A percentile compares a stretch with the other conserved stretches of the same genome.
These are phyloP conservation scores for Hozukius guyotensis DNA, from an alignment of 2,797 vertebrate species.

Conservation along the genomic window DNA sequence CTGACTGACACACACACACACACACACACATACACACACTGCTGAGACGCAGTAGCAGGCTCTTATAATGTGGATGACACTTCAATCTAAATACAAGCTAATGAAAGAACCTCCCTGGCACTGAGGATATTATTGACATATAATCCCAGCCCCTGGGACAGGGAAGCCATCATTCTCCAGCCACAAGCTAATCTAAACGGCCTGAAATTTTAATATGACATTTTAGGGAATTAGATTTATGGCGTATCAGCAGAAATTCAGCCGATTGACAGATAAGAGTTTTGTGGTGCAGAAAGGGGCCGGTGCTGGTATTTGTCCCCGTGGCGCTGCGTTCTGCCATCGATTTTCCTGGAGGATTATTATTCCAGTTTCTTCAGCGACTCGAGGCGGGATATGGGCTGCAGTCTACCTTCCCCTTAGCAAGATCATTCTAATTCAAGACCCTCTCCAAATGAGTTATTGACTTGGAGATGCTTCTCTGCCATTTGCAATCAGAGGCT, in stretches of 20 bases:
- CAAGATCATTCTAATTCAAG: constrained; percentile 83
- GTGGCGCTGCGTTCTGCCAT: constrained; percentile 59
- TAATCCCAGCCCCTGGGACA: constrained; percentile 62
- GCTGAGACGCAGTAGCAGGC: constrained; percentile 19
- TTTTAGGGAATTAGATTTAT: constrained; percentile 76
- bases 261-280: constrained; percentile 57
- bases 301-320: constrained; percentile 48
- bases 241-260: constrained; percentile 71
- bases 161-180: constrained; percentile 52
- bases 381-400: constrained; percentile 57
- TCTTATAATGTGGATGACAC: constrained; percentile 54
- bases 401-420: constrained; percentile 75
- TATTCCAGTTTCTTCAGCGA: constrained; percentile 72
- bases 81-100: constrained; percentile 68
- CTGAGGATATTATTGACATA: constrained; percentile 66
- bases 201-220: constrained; percentile 70
- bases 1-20: not conserved
- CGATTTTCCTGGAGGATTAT: constrained; percentile 80
- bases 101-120: constrained; percentile 61
- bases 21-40: constrained; percentile 5
- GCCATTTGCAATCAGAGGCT: constrained; percentile 59
- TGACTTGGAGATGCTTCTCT: constrained; percentile 70
- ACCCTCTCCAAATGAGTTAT: constrained; percentile 81
- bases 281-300: constrained; percentile 23
- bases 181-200: constrained; percentile 62